phyloP scores from a whole-genome alignment of 2,888 invertebrate species.

The Thysanoteuthis rhombus region DNA sequence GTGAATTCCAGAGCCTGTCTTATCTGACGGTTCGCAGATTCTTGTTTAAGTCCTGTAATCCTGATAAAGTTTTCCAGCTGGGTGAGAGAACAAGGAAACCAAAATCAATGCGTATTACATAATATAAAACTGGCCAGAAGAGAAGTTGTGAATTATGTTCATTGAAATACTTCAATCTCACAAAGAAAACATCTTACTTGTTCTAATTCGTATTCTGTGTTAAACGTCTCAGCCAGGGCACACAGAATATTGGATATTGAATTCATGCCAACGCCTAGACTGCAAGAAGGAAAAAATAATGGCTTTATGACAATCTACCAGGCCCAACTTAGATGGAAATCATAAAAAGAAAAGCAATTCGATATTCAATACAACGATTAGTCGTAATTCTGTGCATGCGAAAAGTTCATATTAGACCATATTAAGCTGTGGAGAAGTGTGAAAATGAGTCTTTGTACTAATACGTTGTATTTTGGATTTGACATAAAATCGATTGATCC shows the following conservation, averaged over 20 bases:
- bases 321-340: no score
- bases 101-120: neutral
- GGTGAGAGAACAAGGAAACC: neutral
- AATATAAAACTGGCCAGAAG: neutral
- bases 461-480: no score
- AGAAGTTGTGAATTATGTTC: neutral
- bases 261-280: constrained; percentile 69
- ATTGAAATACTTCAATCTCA: neutral
- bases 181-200: constrained; percentile 71
- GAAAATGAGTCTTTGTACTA: no score
- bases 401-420: no score
- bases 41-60: neutral
- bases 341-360: no score
- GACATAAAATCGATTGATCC: no score
- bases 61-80: neutral
- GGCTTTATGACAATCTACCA: constrained; percentile 68
- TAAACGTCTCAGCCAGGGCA: constrained; percentile 78
- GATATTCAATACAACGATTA: no score
- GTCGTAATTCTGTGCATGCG: no score
- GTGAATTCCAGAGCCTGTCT: constrained; percentile 83
- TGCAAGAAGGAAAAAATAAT: constrained; percentile 68
- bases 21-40: constrained; percentile 46
- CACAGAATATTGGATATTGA: constrained; percentile 78
- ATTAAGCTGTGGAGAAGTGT: no score
- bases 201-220: constrained; percentile 78